Conservation (phyloP, 1,140 invertebrate species). For the Drosophila rufa region DNA sequence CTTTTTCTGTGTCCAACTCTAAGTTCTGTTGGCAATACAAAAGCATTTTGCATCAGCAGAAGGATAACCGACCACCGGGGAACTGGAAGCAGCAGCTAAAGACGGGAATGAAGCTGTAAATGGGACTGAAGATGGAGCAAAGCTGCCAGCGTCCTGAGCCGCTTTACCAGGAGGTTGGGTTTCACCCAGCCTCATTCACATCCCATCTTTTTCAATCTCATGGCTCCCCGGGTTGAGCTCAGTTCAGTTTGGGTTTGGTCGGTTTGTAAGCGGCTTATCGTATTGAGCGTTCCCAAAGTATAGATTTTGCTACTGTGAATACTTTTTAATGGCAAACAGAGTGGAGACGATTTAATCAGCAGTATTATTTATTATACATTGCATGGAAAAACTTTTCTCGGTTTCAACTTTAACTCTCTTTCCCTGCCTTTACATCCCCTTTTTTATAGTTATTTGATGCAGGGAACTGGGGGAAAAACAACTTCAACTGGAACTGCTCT, state of each 20-base stretch:
- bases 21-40: slow-evolving; percentile 81
- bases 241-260: slow-evolving; percentile 48
- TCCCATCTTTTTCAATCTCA: slow-evolving; percentile 29
- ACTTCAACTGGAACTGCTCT: slow-evolving; percentile 59
- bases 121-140: slow-evolving; percentile 19
- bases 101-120: neutral
- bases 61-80: slow-evolving; percentile 55
- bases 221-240: slow-evolving; percentile 19
- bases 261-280: slow-evolving; percentile 78
- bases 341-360: slow-evolving; percentile 77
- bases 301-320: slow-evolving; percentile 79
- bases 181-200: neutral
- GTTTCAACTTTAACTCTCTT: slow-evolving; percentile 37
- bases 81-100: slow-evolving; percentile 42
- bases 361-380: slow-evolving; percentile 81
- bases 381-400: slow-evolving; percentile 65
- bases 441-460: slow-evolving; percentile 30
- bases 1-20: slow-evolving; percentile 24
- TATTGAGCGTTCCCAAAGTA: slow-evolving; percentile 78
- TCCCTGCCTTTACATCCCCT: neutral
- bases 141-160: slow-evolving; percentile 52
- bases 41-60: slow-evolving; percentile 77
- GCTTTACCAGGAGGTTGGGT: slow-evolving; percentile 37
- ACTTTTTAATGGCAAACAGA: slow-evolving; percentile 82
- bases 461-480: slow-evolving; percentile 25